Evolutionary conservation across 2,113 vertebrate species (phyloP).

Genomic region (Siphamia tubifer): DNA sequence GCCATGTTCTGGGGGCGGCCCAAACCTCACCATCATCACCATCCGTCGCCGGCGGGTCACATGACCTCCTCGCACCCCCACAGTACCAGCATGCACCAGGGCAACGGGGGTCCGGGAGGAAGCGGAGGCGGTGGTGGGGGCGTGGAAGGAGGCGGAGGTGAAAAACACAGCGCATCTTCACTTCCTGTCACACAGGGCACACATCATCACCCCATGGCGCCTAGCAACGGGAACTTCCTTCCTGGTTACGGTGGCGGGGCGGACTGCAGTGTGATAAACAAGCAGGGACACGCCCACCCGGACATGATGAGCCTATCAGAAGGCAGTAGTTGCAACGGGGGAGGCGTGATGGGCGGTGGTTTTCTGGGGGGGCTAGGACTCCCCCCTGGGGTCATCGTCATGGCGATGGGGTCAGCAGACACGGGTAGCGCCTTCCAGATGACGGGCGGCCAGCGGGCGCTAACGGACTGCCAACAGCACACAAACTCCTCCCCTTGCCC

Average conservation of each 20-base stretch:
- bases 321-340: slow-evolving; percentile 81
- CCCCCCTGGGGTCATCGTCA: slow-evolving; percentile 94
- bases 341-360: slow-evolving; percentile 86
- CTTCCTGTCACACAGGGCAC: slow-evolving; percentile 83
- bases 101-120: slow-evolving; percentile 28
- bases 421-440: slow-evolving; percentile 89
- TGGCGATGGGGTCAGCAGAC: slow-evolving; percentile 88
- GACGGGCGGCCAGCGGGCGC: slow-evolving; percentile 78
- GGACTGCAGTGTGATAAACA: slow-evolving; percentile 86
- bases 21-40: slow-evolving; percentile 55
- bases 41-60: slow-evolving; percentile 52
- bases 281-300: slow-evolving; percentile 83
- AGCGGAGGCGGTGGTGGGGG: slow-evolving; percentile 20
- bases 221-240: slow-evolving; percentile 79
- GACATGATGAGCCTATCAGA: slow-evolving; percentile 72
- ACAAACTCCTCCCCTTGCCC: slow-evolving; percentile 78
- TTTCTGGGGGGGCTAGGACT: slow-evolving; percentile 91
- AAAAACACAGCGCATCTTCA: slow-evolving; percentile 79
- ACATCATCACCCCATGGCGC: slow-evolving; percentile 84
- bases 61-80: slow-evolving; percentile 66
- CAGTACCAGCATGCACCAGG: slow-evolving; percentile 82
- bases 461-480: slow-evolving; percentile 92
- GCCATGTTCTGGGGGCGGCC: slow-evolving; percentile 83
- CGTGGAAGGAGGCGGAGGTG: slow-evolving; percentile 75
- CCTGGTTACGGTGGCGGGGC: slow-evolving; percentile 84